These are phyloP conservation scores for Drosophila parvula DNA, from an alignment of 1,140 invertebrate genomes.

Conservation along the genomic window DNA sequence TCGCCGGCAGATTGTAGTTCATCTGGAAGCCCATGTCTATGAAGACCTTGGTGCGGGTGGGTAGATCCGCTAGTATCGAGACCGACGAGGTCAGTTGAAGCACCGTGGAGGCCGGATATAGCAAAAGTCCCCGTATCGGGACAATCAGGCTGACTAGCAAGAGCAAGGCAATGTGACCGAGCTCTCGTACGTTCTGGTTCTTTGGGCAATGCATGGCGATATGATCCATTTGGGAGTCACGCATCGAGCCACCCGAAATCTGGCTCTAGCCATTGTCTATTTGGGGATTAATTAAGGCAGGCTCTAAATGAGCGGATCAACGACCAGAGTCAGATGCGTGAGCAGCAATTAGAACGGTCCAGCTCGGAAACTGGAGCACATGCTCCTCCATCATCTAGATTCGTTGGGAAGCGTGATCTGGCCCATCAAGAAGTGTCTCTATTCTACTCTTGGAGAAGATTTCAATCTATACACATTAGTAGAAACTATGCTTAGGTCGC, in stretches of 20 bases:
- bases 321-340: slow-evolving; percentile 55
- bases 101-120: slow-evolving; percentile 43
- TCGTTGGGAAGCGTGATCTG: slow-evolving; percentile 11
- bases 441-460: slow-evolving; percentile 1
- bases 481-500: neutral
- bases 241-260: slow-evolving; percentile 6
- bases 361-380: slow-evolving; percentile 49
- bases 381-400: slow-evolving; percentile 22
- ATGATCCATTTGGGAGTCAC: slow-evolving; percentile 34
- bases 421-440: slow-evolving; percentile 7
- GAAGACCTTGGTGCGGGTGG: slow-evolving; percentile 60
- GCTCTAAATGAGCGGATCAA: slow-evolving; percentile 65
- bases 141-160: slow-evolving; percentile 17
- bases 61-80: slow-evolving; percentile 63
- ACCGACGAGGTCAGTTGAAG: slow-evolving; percentile 63
- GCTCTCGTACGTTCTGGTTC: slow-evolving; percentile 41
- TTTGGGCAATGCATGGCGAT: slow-evolving; percentile 56
- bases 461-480: neutral
- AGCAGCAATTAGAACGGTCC: slow-evolving; percentile 60
- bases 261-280: slow-evolving; percentile 51
- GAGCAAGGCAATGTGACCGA: slow-evolving; percentile 3
- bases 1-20: slow-evolving; percentile 72
- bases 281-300: slow-evolving; percentile 62
- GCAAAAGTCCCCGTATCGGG: slow-evolving; percentile 21
- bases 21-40: slow-evolving; percentile 75